Percentiles rank a stretch among this genome's conserved stretches.
Conservation (phyloP, 35 echinoderm and acorn worm genomes). For the Stichopus chloronotus region DNA sequence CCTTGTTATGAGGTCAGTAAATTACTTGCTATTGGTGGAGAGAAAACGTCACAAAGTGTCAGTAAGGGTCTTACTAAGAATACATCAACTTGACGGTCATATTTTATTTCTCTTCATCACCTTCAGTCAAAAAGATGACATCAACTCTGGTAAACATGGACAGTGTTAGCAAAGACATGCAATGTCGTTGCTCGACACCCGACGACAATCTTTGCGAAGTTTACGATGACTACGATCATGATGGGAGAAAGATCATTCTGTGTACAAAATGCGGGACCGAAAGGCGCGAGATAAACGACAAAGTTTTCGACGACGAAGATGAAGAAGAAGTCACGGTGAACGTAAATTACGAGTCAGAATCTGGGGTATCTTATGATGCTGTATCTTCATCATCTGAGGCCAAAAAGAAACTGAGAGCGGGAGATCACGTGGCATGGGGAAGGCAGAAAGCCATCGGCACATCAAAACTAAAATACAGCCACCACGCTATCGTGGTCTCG, state of each 20-base stretch:
- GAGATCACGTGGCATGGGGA: conserved; percentile 26
- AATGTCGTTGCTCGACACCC: neutral
- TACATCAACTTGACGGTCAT: no score
- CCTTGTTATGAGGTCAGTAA: no score
- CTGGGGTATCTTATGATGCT: neutral
- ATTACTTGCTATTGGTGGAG: no score
- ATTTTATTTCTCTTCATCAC: no score
- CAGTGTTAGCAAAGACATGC: neutral
- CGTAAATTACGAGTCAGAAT: neutral
- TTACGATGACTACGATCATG: neutral
- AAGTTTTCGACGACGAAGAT: neutral
- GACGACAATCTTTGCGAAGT: neutral
- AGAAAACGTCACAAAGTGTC: no score
- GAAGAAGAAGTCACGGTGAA: neutral
- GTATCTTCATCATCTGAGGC: neutral
- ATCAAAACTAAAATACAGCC: neutral
- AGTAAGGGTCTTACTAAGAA: no score
- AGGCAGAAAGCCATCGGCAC: neutral
- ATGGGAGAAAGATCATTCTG: neutral
- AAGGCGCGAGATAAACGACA: neutral
- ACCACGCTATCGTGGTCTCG: conserved; percentile 15
- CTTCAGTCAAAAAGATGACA: neutral
- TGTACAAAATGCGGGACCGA: neutral
- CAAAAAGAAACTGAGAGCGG: neutral
- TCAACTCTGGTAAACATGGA: neutral